A percentile compares a stretch with the other conserved stretches of the same genome.
Evolutionary conservation across 2,888 invertebrate species (phyloP).

Genomic region (Heliconius cydno): DNA sequence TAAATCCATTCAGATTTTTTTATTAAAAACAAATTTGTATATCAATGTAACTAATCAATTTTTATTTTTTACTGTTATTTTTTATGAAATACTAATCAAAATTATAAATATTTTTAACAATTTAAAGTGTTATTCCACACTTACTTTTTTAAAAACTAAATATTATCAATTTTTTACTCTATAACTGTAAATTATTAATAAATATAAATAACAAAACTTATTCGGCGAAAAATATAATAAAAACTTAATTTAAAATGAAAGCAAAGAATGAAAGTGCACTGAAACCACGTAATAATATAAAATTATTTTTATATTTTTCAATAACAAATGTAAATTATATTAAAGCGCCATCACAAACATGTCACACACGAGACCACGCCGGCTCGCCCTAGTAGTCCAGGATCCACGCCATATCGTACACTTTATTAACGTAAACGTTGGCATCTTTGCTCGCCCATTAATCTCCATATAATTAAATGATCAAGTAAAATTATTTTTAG

Average conservation of each 20-base stretch:
- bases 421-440: constrained; percentile 76
- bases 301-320: not conserved
- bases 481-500: constrained; percentile 83
- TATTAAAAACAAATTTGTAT: too few species aligned
- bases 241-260: not conserved
- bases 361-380: constrained; percentile 27
- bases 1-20: too few species aligned
- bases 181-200: too few species aligned
- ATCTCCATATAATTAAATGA: constrained; percentile 83
- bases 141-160: too few species aligned
- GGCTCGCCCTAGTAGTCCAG: constrained; percentile 57
- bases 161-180: too few species aligned
- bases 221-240: not conserved
- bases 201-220: not conserved
- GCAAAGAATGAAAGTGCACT: not conserved
- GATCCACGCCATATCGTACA: constrained; percentile 67
- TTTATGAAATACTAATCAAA: too few species aligned
- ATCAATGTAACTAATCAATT: too few species aligned
- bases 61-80: too few species aligned
- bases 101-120: too few species aligned
- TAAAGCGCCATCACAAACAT: constrained; percentile 48
- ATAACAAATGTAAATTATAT: not conserved
- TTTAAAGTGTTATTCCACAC: too few species aligned
- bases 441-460: constrained; percentile 75
- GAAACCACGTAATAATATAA: not conserved